Conservation (phyloP, 2,113 vertebrate species). For the Maccullochella peelii region DNA sequence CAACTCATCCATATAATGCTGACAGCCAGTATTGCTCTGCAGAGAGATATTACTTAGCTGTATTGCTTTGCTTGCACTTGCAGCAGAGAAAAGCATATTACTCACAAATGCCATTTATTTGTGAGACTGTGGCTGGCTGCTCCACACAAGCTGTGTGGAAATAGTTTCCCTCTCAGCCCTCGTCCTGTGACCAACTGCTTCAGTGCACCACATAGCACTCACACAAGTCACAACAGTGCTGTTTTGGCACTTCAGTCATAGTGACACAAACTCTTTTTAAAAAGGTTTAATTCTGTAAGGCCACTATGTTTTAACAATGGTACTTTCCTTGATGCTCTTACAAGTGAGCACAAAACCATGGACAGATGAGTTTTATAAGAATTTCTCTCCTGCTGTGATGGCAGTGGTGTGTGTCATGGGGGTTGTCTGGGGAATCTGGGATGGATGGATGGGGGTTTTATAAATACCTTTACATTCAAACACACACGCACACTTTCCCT, state of each 20-base stretch:
- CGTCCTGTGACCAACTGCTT: constrained; percentile 27
- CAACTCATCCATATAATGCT: constrained; percentile 76
- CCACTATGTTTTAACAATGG: constrained; percentile 19
- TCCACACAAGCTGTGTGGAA: constrained; percentile 50
- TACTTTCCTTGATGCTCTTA: constrained; percentile 7
- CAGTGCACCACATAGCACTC: constrained; percentile 23
- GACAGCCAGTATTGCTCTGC: constrained; percentile 74
- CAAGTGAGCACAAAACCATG: constrained; percentile 30
- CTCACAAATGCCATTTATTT: constrained; percentile 73
- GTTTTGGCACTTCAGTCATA: constrained; percentile 15
- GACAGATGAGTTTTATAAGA: constrained; percentile 8
- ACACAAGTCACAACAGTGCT: constrained; percentile 35
- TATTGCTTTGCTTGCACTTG: constrained; percentile 82
- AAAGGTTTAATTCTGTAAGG: constrained; percentile 31
- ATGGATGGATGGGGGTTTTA: not conserved
- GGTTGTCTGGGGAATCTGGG: constrained; percentile 33
- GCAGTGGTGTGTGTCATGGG: constrained; percentile 45
- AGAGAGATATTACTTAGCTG: constrained; percentile 79
- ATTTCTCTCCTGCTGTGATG: constrained; percentile 25
- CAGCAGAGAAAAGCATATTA: constrained; percentile 76
- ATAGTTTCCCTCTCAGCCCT: constrained; percentile 41
- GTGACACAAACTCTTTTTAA: constrained; percentile 42
- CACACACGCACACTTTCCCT: constrained; percentile 36
- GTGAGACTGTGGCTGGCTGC: constrained; percentile 63
- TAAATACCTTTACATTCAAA: constrained; percentile 56